A percentile compares a stretch with the other conserved stretches of the same genome.
These are phyloP conservation scores for Adelognathus sp. DNA, from an alignment of 2,888 invertebrate genomes.

Conservation along the genomic window DNA sequence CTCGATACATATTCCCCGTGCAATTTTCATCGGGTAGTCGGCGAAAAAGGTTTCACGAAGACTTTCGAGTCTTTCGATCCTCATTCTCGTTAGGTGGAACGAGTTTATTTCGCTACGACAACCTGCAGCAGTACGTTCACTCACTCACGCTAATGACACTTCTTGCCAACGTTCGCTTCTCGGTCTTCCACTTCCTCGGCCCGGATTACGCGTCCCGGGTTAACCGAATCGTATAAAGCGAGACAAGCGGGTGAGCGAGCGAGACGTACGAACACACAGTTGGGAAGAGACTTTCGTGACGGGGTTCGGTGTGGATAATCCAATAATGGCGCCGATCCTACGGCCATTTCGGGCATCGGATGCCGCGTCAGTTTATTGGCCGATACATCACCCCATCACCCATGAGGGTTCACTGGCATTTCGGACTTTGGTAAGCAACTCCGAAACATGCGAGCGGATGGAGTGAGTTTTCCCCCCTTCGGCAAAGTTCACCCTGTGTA, in stretches of 20 bases:
- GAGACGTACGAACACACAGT: slow-evolving; percentile 17
- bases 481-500: slow-evolving; percentile 50
- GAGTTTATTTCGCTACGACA: neutral
- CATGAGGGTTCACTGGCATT: slow-evolving; percentile 58
- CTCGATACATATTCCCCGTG: neutral
- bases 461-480: slow-evolving; percentile 23
- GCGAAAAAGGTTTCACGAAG: slow-evolving; percentile 5
- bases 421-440: neutral
- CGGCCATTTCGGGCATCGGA: slow-evolving; percentile 76
- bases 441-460: slow-evolving; percentile 25
- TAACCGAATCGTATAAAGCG: slow-evolving; percentile 18
- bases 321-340: slow-evolving; percentile 77
- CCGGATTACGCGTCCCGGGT: slow-evolving; percentile 19
- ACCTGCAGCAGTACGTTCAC: neutral
- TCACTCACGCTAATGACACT: slow-evolving; percentile 49
- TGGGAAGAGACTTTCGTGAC: slow-evolving; percentile 39
- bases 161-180: slow-evolving; percentile 30
- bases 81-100: slow-evolving; percentile 23
- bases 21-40: slow-evolving; percentile 11
- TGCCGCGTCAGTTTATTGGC: slow-evolving; percentile 78
- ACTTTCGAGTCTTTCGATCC: slow-evolving; percentile 3
- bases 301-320: slow-evolving; percentile 70
- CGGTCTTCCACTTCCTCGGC: neutral
- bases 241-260: neutral
- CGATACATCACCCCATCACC: slow-evolving; percentile 77